phyloP scores from a whole-genome alignment of 1,140 invertebrate species.

The Leptinotarsa defecta region DNA sequence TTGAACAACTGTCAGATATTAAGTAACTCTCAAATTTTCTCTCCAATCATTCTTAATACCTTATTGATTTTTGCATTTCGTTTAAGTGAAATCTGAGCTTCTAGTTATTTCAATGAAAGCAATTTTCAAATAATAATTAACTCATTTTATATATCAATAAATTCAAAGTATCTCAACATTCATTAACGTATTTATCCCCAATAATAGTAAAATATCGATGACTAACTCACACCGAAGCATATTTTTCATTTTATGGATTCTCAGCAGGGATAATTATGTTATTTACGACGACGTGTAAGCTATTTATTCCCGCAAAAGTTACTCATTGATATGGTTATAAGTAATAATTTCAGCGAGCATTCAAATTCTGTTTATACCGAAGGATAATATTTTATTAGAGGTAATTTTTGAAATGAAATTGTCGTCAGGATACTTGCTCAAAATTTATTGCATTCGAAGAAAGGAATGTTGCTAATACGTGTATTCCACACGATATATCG shows the following conservation, averaged over 20 bases:
- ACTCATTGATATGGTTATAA: constrained; percentile 17
- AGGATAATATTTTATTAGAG: constrained; percentile 14
- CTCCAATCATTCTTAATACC: no score
- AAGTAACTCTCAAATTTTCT: no score
- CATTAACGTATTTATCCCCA: constrained; percentile 23
- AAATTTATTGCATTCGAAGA: constrained; percentile 27
- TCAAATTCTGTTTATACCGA: constrained; percentile 18
- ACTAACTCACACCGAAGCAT: constrained; percentile 18
- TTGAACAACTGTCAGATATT: no score
- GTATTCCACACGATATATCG: constrained; percentile 30
- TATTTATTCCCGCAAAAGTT: constrained; percentile 1
- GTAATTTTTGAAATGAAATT: constrained; percentile 16
- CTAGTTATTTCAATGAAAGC: constrained; percentile 2
- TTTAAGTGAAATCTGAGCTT: neutral
- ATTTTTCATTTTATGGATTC: constrained; percentile 24
- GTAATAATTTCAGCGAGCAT: constrained; percentile 19
- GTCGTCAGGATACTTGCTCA: constrained; percentile 11
- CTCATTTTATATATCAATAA: constrained; percentile 23
- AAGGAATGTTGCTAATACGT: constrained; percentile 32
- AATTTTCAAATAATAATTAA: constrained; percentile 18
- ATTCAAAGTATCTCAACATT: constrained; percentile 25
- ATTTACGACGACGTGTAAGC: constrained; percentile 13
- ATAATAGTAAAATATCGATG: constrained; percentile 25
- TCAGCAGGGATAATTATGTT: constrained; percentile 17
- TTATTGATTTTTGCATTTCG: neutral